Conservation (phyloP, 23 tunicate species). For the Botrylloides violaceus region DNA sequence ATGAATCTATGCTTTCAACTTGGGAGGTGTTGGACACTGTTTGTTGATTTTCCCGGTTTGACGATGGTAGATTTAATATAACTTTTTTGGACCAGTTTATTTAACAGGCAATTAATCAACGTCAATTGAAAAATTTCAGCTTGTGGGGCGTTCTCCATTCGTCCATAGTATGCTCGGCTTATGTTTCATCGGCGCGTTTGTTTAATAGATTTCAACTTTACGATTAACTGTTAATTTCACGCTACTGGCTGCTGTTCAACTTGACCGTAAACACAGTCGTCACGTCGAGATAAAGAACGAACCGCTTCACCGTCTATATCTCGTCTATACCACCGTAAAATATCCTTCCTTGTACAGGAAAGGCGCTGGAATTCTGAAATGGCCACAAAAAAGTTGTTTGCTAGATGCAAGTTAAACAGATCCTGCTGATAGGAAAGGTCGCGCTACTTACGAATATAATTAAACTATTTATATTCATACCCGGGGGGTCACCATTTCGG, state of each 20-base stretch:
- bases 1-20: background rate
- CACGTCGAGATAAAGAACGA: background rate
- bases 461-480: background rate
- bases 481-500: background rate
- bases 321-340: background rate
- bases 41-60: background rate
- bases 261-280: background rate
- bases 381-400: too few species aligned
- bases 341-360: background rate
- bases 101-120: background rate
- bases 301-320: background rate
- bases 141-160: slow-evolving; percentile 1
- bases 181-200: background rate
- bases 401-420: too few species aligned
- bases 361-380: background rate
- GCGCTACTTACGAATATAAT: background rate
- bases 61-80: background rate
- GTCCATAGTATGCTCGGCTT: background rate
- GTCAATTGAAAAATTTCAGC: background rate
- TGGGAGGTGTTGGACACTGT: background rate
- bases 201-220: background rate
- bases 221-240: background rate
- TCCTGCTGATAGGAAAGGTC: background rate
- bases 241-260: background rate
- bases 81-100: too few species aligned